Conservation (phyloP, 2,113 vertebrate species). For the Pardalotus punctatus region DNA sequence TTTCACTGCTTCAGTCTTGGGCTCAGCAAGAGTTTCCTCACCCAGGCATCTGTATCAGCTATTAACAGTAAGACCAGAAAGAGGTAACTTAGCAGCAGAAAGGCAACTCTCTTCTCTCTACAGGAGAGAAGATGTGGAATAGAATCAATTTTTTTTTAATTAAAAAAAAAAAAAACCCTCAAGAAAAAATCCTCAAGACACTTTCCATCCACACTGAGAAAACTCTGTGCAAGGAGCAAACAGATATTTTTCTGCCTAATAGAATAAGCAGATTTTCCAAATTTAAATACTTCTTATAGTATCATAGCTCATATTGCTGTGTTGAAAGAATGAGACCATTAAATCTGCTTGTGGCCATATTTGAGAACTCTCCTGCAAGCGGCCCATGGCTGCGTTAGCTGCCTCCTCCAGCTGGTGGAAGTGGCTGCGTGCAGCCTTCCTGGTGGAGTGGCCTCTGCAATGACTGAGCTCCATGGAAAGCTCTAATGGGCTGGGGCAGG, state of each 20-base stretch:
- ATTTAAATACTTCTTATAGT: background rate
- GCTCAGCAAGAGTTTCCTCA: background rate
- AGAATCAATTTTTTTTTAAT: too few species aligned
- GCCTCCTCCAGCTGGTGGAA: background rate
- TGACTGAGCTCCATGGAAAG: background rate
- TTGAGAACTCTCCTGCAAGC: background rate
- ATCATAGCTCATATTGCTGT: background rate
- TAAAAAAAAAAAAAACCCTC: background rate
- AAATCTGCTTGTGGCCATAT: background rate
- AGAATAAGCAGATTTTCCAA: background rate
- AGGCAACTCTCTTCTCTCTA: background rate
- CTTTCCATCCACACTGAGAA: background rate
- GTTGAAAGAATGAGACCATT: background rate
- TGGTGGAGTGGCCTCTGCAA: background rate
- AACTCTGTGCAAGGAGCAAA: background rate
- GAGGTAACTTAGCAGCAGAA: background rate
- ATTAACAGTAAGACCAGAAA: background rate
- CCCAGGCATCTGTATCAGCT: background rate
- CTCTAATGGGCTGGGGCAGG: background rate
- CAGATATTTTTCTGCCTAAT: background rate
- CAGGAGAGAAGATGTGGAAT: background rate
- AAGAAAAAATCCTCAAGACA: background rate
- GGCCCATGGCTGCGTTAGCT: fast-evolving
- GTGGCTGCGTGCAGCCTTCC: background rate
- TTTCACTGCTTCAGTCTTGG: background rate